Evolutionary conservation across 2,113 vertebrate genomes (phyloP), one percentile per base, ranked within the genome.

Genomic region (Australoheros scitulus): DNA sequence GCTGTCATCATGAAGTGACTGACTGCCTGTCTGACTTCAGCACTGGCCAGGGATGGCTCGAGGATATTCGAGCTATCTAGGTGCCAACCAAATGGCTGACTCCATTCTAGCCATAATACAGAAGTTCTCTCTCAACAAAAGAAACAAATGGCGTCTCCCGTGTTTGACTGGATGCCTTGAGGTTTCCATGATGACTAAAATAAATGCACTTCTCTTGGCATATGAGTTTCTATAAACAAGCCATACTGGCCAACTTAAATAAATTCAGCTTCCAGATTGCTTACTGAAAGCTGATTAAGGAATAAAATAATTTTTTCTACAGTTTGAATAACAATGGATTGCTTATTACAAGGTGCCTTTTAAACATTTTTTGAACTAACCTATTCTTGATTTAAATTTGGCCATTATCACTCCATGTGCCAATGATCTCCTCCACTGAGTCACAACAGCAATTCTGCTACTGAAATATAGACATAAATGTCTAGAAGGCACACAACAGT

Each of bases 1-100:
- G 77, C 89, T 90, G 84, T 85, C 86, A 87, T 80, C 80, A 43
- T 81, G 83, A 79, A 84, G 86, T 90, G 87, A 85, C 68, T 78
- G 89, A 70, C 84, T 86, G 85, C 20, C 84, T 82, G 81, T 74
- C 80, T 85, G 81, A 22, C 81, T 81, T 80, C 81, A 11, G 77
- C 52, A 3, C 36, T 11, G 34, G 47, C 63, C 47, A 68, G 81
- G 88, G 79, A 85, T 75, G 88, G 57, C 88, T 87, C 5, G 0
- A 7, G 90, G 89, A 81, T 87, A 79, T 87, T 87, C 86, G 55
- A 89, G 82, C 76, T 79, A 29, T 84, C 64, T 57, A 2, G 68
- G 77, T 86, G 81, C 76, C 84, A 57, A 61, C 47, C n/a, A 10
- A n/a, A 68, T 20, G 80, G 82, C 82, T 61, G 84, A 80, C 38